Base-by-base conservation (phyloP, 1,140 invertebrate genomes). In the Mesaphorura yosii region DNA sequence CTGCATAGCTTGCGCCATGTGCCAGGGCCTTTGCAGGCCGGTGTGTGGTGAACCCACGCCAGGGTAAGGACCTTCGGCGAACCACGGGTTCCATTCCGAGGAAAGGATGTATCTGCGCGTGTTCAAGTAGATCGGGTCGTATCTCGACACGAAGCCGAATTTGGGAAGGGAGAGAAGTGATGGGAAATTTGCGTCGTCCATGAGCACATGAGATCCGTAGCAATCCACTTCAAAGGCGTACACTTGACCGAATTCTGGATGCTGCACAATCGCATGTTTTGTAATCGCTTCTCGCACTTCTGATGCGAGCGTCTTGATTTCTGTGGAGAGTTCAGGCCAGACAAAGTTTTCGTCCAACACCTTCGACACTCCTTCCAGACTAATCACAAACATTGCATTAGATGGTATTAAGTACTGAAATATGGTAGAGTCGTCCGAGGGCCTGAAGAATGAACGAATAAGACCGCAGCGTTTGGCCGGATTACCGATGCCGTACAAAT, bases 181-280 rank as follows among this genome's bases (percentile, higher is more conserved):
- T 1, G 59, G 59, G 28, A 60, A 60, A 47, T 60, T 60, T 3
- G 55, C 59, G 28, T 60, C 59, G 27, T 60, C 59, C 59, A 60
- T 60, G 20, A 60, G 57, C 2, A 57, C 39, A 28, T 57, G 59
- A 15, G 51, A 54, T 19, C 59, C 59, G 40, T 55, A 60, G 39
- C 59, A 54, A 34, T 60, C 59, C 1, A 60, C 59, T 52, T 60
- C 59, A 57, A 54, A 60, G 20, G 59, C 59, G 46, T 51, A 60
- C 1, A 60, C 59, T 2, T 22, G 7, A 17, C 59, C 59, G 29
- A 60, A 60, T 51, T 54, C 45, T 2, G 59, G 59, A 45, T 60
- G 59, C n/a, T 50, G 29, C 6, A 60, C 59, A 20, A 60, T 51
- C 0, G 34, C 59, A 28, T 55, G 31, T 26, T 34, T 31, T 12